Percentiles rank a stretch among this genome's conserved stretches.
Evolutionary conservation across 1,140 invertebrate genomes (phyloP).

Genomic region (Antheraea mylitta): DNA sequence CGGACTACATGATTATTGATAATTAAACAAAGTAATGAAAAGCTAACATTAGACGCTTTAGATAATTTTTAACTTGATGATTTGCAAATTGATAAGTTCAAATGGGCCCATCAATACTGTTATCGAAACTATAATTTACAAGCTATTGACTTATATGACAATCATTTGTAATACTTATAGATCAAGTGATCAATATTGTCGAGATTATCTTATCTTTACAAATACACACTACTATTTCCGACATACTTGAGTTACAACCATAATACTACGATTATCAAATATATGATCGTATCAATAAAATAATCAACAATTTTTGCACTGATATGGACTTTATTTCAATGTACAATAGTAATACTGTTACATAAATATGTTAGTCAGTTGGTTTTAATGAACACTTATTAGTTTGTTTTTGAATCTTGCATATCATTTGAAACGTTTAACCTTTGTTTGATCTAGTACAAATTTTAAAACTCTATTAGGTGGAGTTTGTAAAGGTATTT

Average conservation of each 20-base stretch:
- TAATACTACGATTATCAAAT: neutral
- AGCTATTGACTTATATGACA: neutral
- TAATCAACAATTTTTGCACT: neutral
- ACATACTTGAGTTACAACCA: neutral
- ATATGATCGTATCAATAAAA: neutral
- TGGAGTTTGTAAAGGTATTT: no score
- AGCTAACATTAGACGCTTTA: no score
- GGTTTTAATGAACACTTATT: no score
- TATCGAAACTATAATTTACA: neutral
- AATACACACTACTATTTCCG: no score
- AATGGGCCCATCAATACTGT: neutral
- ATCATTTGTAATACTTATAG: constrained; percentile 6
- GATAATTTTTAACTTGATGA: no score
- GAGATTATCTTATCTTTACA: constrained; percentile 5
- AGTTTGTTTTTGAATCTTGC: no score
- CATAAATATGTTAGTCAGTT: neutral
- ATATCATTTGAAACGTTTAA: no score
- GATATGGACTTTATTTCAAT: neutral
- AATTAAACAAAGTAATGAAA: no score
- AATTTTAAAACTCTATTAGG: no score
- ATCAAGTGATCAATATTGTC: constrained; percentile 5
- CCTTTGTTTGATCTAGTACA: no score
- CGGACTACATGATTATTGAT: no score
- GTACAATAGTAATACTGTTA: neutral
- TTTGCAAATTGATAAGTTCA: no score